A percentile compares a stretch with the other conserved stretches of the same genome.
phyloP scores from a whole-genome alignment of 1,140 invertebrate genomes.

The Cyrtorhinus lividipennis region DNA sequence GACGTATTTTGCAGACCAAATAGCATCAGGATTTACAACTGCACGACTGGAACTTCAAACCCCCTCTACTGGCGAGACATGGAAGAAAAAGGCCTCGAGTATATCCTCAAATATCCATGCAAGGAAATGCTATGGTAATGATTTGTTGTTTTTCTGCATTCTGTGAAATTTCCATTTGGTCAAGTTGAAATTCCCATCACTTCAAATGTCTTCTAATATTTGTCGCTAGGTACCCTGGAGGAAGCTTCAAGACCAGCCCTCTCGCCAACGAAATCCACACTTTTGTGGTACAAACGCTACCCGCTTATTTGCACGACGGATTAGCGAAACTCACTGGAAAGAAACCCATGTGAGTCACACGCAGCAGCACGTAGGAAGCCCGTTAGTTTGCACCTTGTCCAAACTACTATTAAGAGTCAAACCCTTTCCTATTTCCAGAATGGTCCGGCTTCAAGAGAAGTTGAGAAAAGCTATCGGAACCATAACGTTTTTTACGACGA shows the following conservation, averaged over 20 bases:
- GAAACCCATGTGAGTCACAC: conserved; percentile 49
- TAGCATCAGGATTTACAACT: conserved; percentile 39
- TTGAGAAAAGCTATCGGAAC: conserved; percentile 58
- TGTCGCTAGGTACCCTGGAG: conserved; percentile 30
- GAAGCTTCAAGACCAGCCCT: conserved; percentile 33
- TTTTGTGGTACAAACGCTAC: conserved; percentile 36
- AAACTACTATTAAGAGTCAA: too few species aligned
- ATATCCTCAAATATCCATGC: conserved; percentile 32
- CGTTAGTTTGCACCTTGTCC: too few species aligned
- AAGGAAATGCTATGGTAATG: conserved; percentile 33
- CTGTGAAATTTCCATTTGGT: too few species aligned
- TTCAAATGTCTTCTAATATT: too few species aligned
- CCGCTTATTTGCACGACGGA: conserved; percentile 54
- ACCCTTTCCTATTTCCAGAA: conserved; percentile 37
- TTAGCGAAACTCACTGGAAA: conserved; percentile 45
- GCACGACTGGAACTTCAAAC: conserved; percentile 41
- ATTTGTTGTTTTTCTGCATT: too few species aligned
- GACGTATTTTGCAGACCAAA: conserved; percentile 21
- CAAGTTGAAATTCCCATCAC: too few species aligned
- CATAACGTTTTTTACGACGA: conserved; percentile 58
- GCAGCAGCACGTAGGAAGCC: too few species aligned
- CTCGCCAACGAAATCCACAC: conserved; percentile 32
- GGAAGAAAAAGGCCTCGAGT: conserved; percentile 24
- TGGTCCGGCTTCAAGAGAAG: conserved; percentile 61
- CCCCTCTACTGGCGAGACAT: conserved; percentile 41